Percentiles rank a stretch among this genome's conserved stretches.
Conservation (phyloP, 2,888 invertebrate genomes). For the Leptura quadrifasciata region DNA sequence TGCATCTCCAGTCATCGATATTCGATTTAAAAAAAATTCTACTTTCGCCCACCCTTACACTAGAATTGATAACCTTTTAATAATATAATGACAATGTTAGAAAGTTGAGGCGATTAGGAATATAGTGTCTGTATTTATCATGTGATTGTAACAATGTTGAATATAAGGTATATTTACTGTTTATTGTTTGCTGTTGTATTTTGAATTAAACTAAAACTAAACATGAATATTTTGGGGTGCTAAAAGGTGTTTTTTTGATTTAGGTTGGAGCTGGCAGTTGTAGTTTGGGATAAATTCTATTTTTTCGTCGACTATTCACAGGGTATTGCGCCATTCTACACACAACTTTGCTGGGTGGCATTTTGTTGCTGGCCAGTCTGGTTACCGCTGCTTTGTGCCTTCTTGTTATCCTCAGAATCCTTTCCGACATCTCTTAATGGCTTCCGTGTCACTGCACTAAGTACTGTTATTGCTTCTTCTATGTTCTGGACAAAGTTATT, state of each 20-base stretch:
- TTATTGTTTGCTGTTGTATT: background rate
- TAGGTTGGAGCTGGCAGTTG: constrained; percentile 27
- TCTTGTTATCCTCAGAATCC: constrained; percentile 68
- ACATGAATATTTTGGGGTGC: constrained; percentile 24
- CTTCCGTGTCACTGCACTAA: constrained; percentile 71
- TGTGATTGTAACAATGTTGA: background rate
- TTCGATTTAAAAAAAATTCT: no score
- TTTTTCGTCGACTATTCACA: constrained; percentile 64
- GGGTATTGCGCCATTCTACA: constrained; percentile 70
- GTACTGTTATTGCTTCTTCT: constrained; percentile 64
- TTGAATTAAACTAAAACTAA: background rate
- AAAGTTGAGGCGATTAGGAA: background rate
- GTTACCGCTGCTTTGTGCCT: constrained; percentile 73
- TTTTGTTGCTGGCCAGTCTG: constrained; percentile 61
- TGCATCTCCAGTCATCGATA: no score
- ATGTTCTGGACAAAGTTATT: constrained; percentile 52
- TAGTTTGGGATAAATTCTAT: constrained; percentile 33
- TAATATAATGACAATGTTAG: no score
- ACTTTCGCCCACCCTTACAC: no score
- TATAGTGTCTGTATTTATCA: background rate
- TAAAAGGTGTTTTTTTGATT: constrained; percentile 20
- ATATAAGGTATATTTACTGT: background rate
- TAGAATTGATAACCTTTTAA: no score
- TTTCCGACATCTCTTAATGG: constrained; percentile 65
- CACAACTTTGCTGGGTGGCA: constrained; percentile 63